phyloP scores from a whole-genome alignment of 2,113 vertebrate species.

The Odontophorus gujanensis region DNA sequence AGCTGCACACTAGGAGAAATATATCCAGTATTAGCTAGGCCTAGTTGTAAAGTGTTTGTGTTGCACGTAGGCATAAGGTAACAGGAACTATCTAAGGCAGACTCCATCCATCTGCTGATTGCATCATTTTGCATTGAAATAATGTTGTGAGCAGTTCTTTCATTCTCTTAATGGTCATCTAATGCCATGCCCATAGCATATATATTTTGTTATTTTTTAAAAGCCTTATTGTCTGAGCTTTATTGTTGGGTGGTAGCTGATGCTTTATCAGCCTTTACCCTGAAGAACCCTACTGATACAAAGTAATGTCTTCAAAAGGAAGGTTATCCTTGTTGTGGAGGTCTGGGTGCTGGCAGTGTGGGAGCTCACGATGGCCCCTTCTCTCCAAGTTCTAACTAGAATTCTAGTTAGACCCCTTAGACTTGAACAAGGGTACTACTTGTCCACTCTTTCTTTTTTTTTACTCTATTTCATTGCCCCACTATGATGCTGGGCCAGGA shows the following conservation, averaged over 20 bases:
- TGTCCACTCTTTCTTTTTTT: conserved; percentile 69
- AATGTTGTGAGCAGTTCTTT: not conserved
- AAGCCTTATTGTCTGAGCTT: not conserved
- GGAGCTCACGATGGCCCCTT: not conserved
- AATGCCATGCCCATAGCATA: not conserved
- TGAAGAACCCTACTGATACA: not conserved
- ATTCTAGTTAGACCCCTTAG: conserved; percentile 62
- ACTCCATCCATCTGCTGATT: not conserved
- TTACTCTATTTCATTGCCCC: conserved; percentile 71
- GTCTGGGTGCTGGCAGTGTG: conserved; percentile 10
- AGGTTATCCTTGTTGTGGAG: not conserved
- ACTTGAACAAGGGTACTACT: conserved; percentile 61
- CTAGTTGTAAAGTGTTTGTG: not conserved
- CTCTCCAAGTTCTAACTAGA: conserved; percentile 59
- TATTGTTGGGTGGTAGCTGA: not conserved
- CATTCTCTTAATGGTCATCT: not conserved
- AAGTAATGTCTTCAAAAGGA: not conserved
- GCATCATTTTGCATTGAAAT: not conserved
- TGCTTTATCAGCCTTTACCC: not conserved
- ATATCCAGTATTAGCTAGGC: not conserved
- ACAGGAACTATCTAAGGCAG: not conserved
- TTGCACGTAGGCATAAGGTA: not conserved
- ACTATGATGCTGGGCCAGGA: conserved; percentile 74
- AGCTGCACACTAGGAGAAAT: not conserved
- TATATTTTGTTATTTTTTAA: not conserved